A percentile compares a stretch with the other conserved stretches of the same genome.
Conservation (phyloP, 2,797 vertebrate species). For the Tympanoctomys barrerae region DNA sequence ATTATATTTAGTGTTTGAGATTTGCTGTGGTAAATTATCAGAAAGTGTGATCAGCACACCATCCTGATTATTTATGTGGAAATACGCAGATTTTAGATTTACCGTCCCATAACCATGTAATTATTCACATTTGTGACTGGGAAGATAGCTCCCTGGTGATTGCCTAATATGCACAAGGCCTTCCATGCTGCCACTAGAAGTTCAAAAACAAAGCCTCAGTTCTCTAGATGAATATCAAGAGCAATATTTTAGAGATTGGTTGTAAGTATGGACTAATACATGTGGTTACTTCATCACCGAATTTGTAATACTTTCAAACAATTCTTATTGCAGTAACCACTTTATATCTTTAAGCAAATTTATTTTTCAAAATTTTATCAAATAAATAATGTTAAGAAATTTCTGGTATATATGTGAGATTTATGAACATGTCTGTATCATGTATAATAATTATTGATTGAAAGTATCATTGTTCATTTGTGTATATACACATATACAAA, state of each 20-base stretch:
- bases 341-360: not conserved
- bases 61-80: not conserved
- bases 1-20: not conserved
- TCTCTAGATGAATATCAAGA: not conserved
- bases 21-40: not conserved
- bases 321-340: not conserved
- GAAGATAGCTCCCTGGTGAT: not conserved
- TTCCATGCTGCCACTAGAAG: not conserved
- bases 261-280: not conserved
- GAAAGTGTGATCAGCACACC: not conserved
- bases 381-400: not conserved
- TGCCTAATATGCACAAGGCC: not conserved
- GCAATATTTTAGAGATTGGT: not conserved
- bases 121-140: not conserved
- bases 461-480: not conserved
- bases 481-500: fast-evolving
- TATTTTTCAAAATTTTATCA: not conserved
- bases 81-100: not conserved
- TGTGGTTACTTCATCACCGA: not conserved
- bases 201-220: not conserved
- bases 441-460: not conserved
- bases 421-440: not conserved
- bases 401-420: not conserved
- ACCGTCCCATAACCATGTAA: not conserved
- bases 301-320: not conserved